Evolutionary conservation across 2,113 vertebrate species (phyloP).

Genomic region (Apus apus): DNA sequence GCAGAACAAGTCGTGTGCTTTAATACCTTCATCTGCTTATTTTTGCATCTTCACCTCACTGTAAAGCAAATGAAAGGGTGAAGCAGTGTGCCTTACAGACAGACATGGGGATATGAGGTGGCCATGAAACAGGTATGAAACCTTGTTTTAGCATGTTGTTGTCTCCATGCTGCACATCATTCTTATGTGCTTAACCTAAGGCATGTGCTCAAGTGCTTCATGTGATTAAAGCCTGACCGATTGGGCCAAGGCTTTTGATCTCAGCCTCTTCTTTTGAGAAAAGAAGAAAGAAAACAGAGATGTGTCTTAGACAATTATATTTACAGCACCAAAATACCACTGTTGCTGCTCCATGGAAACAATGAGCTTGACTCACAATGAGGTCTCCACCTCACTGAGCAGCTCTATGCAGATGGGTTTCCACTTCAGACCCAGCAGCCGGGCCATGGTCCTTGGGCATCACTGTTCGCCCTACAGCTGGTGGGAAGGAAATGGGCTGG

Average conservation of each 20-base stretch:
- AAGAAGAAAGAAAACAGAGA: not conserved
- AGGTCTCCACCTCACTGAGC: not conserved
- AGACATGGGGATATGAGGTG: not conserved
- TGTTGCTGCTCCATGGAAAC: not conserved
- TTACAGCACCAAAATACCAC: not conserved
- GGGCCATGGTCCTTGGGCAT: fast-evolving
- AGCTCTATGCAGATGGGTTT: fast-evolving
- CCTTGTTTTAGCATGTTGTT: not conserved
- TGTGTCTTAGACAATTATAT: not conserved
- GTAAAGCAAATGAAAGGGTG: not conserved
- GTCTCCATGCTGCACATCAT: constrained; percentile 39
- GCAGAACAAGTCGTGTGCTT: not conserved
- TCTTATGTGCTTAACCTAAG: not conserved
- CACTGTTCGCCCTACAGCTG: not conserved
- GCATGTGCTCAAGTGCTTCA: constrained; percentile 31
- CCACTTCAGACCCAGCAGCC: fast-evolving
- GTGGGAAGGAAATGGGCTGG: fast-evolving
- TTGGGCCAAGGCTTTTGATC: constrained; percentile 39
- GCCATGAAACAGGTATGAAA: not conserved
- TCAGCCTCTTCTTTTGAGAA: not conserved
- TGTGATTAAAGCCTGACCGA: constrained; percentile 42
- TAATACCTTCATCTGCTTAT: not conserved
- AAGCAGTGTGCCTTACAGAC: not conserved
- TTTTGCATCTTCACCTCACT: not conserved
- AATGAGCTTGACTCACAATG: fast-evolving